A percentile compares a stretch with the other conserved stretches of the same genome.
phyloP scores from a whole-genome alignment of 2,797 vertebrate species.

The Avahi laniger region DNA sequence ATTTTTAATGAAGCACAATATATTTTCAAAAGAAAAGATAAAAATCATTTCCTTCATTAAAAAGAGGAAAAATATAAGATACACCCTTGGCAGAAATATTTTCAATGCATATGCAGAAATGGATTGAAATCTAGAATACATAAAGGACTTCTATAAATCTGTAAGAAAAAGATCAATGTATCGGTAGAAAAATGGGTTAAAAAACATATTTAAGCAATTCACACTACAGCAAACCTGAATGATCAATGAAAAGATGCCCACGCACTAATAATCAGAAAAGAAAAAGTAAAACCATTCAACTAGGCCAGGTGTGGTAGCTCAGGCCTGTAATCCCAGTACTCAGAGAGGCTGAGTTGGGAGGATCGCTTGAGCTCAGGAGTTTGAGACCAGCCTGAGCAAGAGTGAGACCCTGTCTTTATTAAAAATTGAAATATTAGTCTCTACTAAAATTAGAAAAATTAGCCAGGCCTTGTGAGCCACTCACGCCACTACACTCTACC shows the following conservation, averaged over 20 bases:
- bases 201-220: background rate
- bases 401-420: no score
- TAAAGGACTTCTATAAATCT: background rate
- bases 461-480: no score
- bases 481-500: no score
- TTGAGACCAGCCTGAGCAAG: no score
- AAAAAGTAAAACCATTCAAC: background rate
- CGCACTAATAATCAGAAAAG: conserved; percentile 4
- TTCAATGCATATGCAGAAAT: background rate
- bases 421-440: no score
- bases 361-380: no score
- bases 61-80: background rate
- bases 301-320: background rate
- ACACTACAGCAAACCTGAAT: background rate
- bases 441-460: no score
- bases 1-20: background rate
- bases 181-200: background rate
- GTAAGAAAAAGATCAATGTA: background rate
- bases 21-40: background rate
- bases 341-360: no score
- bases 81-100: background rate
- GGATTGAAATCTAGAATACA: background rate
- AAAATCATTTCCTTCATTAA: background rate
- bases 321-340: no score
- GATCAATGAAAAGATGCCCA: background rate